These are phyloP conservation scores for Pseudochirops cupreus DNA, from an alignment of 2,797 vertebrate species.

Conservation along the genomic window DNA sequence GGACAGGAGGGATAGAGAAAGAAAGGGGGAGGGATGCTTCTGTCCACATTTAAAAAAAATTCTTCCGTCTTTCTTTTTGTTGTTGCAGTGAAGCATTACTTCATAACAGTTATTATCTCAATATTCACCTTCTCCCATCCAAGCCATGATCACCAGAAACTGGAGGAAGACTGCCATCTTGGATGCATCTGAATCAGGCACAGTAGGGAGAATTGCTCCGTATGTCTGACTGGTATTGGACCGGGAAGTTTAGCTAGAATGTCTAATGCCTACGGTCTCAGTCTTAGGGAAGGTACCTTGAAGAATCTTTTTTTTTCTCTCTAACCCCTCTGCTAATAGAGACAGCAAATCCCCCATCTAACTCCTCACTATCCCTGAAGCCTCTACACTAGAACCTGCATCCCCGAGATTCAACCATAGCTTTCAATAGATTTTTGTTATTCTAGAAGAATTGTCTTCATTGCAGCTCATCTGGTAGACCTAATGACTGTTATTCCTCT, in stretches of 20 bases:
- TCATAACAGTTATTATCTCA: not conserved
- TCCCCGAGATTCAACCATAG: not conserved
- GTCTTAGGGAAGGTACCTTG: not conserved
- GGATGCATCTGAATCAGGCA: not conserved
- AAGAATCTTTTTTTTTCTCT: not conserved
- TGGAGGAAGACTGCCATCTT: not conserved
- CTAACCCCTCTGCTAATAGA: not conserved
- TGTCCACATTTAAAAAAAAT: not conserved
- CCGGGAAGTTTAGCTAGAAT: not conserved
- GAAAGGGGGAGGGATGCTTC: not conserved
- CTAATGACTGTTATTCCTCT: accelerated
- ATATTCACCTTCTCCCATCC: not conserved
- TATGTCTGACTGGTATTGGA: not conserved
- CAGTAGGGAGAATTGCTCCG: not conserved
- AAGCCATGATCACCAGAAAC: not conserved
- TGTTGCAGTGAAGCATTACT: not conserved
- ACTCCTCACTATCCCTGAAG: not conserved
- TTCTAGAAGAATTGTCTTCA: not conserved
- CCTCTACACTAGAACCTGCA: not conserved
- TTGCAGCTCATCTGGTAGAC: not conserved
- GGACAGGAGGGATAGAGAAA: not conserved
- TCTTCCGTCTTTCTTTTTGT: not conserved
- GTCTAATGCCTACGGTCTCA: not conserved
- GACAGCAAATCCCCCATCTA: not conserved
- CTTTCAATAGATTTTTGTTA: not conserved